Base-by-base conservation (phyloP, 2,888 invertebrate genomes). In the Eumerus sabulonum region DNA sequence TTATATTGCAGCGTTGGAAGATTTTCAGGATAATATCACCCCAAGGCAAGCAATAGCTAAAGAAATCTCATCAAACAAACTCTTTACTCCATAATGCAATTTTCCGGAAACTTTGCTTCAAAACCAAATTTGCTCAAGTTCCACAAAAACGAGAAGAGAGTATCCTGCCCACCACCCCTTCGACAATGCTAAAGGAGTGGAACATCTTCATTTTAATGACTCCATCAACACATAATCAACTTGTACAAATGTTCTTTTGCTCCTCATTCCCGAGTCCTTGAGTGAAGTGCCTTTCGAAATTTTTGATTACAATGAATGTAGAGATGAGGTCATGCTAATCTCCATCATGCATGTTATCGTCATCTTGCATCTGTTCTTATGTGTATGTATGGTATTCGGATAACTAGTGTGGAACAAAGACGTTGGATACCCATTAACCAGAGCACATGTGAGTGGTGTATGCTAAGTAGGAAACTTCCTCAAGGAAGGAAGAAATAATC, bases 131-230 rank as follows among this genome's bases (percentile, higher is more conserved):
- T 27, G 27, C 27, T 7, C 40, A 40, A 40, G 40, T 40, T 40
- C 9, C 40, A 27, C 2, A 27, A 7, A 7, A 27, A 27, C 3
- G 7, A 27, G 3, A 27, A 27, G 40, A 40, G 9, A 40, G 40
- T 40, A 40, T n/a, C 27, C 27, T 27, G 27, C 27, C 27, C n/a
- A n/a, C n/a, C n/a, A n/a, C 2, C 27, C 7, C 27, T 27, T 27
- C 27, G 27, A 27, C 27, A 7, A 27, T 27, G 27, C 27, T 4
- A 27, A 2, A 2, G 27, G 7, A 2, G 7, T 74, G 64, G 74
- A 73, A 79, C 74, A 79, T 79, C 73, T 79, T 79, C 73, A 70
- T 64, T 79, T 74, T 59, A 73, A 79, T 73, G 68, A 60, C 73
- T 74, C 56, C 68, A 60, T 74, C 79, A 74, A 74, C 79, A 59